Conservation (phyloP, 2,888 invertebrate genomes). For the Brachynemurus nebulosus region DNA sequence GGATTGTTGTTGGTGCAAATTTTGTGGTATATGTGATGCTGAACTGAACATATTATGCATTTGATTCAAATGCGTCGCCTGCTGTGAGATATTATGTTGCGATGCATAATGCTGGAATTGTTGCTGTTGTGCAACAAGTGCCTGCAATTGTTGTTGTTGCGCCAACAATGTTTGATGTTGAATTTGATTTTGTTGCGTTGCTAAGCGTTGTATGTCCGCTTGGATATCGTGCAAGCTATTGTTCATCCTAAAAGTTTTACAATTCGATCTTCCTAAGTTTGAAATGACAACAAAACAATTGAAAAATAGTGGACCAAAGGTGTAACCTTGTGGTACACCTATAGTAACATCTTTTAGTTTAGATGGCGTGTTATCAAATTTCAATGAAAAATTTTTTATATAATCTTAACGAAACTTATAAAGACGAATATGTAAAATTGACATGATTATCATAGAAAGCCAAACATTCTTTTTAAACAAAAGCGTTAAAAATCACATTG, state of each 20-base stretch:
- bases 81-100: slow-evolving; percentile 20
- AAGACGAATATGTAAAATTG: too few species aligned
- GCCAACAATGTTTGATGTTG: slow-evolving; percentile 45
- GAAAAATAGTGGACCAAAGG: too few species aligned
- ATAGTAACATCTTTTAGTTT: too few species aligned
- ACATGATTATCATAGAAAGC: too few species aligned
- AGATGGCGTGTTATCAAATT: too few species aligned
- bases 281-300: too few species aligned
- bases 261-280: too few species aligned
- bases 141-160: slow-evolving; percentile 34
- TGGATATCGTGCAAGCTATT: slow-evolving; percentile 88
- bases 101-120: slow-evolving; percentile 27
- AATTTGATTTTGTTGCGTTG: slow-evolving; percentile 67
- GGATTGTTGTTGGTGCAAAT: slow-evolving; percentile 41
- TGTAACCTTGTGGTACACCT: too few species aligned
- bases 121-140: slow-evolving; percentile 28
- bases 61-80: slow-evolving; percentile 18
- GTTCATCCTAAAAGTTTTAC: slow-evolving; percentile 73
- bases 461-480: too few species aligned
- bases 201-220: slow-evolving; percentile 81
- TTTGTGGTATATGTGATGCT: slow-evolving; percentile 33
- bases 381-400: too few species aligned
- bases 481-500: too few species aligned
- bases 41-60: slow-evolving; percentile 30
- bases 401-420: too few species aligned